Percentiles rank a stretch among this genome's conserved stretches.
Conservation (phyloP, 1,140 invertebrate genomes). For the Neuroterus valhalla region DNA sequence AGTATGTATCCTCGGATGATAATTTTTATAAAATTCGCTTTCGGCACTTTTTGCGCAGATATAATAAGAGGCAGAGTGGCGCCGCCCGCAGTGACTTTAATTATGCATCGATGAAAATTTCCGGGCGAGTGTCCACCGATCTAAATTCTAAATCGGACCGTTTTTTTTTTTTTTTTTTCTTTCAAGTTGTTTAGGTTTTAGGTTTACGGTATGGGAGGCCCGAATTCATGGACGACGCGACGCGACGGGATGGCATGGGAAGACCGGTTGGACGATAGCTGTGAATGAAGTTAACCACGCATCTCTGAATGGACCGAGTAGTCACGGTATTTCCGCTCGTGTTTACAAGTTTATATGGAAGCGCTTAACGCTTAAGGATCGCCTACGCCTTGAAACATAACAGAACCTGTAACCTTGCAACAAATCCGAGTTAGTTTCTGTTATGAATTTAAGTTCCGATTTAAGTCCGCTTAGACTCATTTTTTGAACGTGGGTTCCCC, state of each 20-base stretch:
- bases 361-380: conserved; percentile 42
- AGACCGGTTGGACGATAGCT: conserved; percentile 51
- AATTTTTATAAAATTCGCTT: too few relatives aligned
- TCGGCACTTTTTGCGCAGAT: not conserved
- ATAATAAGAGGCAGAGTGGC: not conserved
- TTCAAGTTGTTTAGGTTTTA: too few relatives aligned
- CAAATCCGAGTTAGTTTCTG: too few relatives aligned
- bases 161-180: too few relatives aligned
- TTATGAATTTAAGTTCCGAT: too few relatives aligned
- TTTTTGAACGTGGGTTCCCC: too few relatives aligned
- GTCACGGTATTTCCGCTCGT: conserved; percentile 59
- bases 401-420: conserved; percentile 54
- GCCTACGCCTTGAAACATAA: conserved; percentile 62
- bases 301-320: conserved; percentile 51
- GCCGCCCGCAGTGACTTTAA: not conserved
- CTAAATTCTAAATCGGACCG: too few relatives aligned
- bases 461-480: too few relatives aligned
- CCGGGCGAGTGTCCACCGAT: too few relatives aligned
- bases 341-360: conserved; percentile 66
- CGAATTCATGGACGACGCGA: not conserved
- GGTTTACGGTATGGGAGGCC: not conserved
- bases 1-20: too few relatives aligned
- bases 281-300: conserved; percentile 66
- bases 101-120: conserved; percentile 16
- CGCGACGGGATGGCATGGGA: not conserved